Percentiles rank a stretch among this genome's conserved stretches.
phyloP scores from a whole-genome alignment of 2,888 invertebrate species.

The Dioctria rufipes region DNA sequence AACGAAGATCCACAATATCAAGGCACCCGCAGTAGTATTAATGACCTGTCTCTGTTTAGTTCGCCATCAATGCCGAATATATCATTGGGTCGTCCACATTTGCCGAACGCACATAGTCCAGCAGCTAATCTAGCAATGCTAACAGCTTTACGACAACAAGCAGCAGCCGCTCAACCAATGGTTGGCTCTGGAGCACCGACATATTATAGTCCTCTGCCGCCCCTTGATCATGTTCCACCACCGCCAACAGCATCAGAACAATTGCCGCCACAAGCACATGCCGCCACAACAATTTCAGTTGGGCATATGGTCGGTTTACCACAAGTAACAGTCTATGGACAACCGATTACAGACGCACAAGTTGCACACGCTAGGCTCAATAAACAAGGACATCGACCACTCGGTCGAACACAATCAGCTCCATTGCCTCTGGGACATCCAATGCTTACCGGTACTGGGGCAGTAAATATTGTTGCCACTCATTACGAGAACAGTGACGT shows the following conservation, averaged over 20 bases:
- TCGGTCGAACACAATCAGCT: conserved; percentile 95
- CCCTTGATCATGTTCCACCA: conserved; percentile 65
- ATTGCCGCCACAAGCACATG: conserved; percentile 70
- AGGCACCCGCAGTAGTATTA: conserved; percentile 79
- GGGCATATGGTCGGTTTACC: conserved; percentile 36
- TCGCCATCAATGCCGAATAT: conserved; percentile 98
- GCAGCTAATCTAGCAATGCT: conserved; percentile 67
- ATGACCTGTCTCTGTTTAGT: conserved; percentile 87
- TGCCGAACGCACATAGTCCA: conserved; percentile 68
- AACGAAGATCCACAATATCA: conserved; percentile 80
- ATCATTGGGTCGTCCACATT: conserved; percentile 88
- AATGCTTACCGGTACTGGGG: conserved; percentile 76
- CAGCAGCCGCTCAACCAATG: conserved; percentile 60
- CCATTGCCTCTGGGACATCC: conserved; percentile 92
- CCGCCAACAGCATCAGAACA: conserved; percentile 74
- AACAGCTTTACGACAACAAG: conserved; percentile 65
- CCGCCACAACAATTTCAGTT: conserved; percentile 72
- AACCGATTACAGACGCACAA: conserved; percentile 78
- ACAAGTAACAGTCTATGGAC: conserved; percentile 64
- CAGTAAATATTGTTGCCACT: conserved; percentile 69
- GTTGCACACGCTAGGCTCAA: conserved; percentile 79
- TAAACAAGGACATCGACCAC: conserved; percentile 83
- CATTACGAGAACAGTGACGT: conserved; percentile 72
- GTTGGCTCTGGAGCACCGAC: conserved; percentile 65
- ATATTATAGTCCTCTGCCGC: conserved; percentile 67